Percentiles rank a stretch among this genome's conserved stretches.
These are phyloP conservation scores for Malthinus seriepunctatus DNA, from an alignment of 2,888 invertebrate genomes.

Conservation along the genomic window DNA sequence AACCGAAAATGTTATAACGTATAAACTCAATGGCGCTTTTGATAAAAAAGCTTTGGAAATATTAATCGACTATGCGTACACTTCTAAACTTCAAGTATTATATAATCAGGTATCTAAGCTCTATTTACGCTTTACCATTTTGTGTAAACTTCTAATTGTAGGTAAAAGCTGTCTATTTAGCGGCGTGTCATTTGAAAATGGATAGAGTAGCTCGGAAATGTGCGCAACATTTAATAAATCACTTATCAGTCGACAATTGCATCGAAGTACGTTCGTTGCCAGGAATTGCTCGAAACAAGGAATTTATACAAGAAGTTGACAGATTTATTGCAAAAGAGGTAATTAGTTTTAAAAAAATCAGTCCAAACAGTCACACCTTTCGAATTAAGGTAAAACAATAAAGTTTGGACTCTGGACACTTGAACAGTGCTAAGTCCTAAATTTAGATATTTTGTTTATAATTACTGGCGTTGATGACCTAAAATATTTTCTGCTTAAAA, in stretches of 20 bases:
- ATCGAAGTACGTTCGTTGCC: constrained; percentile 66
- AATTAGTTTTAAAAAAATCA: constrained; percentile 43
- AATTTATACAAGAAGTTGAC: constrained; percentile 69
- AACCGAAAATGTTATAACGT: constrained; percentile 58
- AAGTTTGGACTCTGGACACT: too few species aligned
- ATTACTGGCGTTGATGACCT: too few species aligned
- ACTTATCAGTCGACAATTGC: constrained; percentile 64
- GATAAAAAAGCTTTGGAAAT: constrained; percentile 72
- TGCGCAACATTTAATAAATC: constrained; percentile 69
- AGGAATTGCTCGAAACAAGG: constrained; percentile 61
- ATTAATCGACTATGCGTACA: constrained; percentile 83
- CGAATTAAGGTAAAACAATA: too few species aligned
- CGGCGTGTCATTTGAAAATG: constrained; percentile 79
- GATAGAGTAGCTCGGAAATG: constrained; percentile 73
- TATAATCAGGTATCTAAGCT: constrained; percentile 51
- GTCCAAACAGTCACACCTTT: too few species aligned
- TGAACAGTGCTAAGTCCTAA: too few species aligned
- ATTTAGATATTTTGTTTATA: too few species aligned
- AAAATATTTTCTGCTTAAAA: too few species aligned
- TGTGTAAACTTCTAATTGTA: constrained; percentile 44
- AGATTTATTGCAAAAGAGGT: constrained; percentile 71
- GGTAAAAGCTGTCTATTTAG: constrained; percentile 77
- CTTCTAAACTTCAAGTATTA: constrained; percentile 65
- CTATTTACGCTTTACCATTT: neutral
- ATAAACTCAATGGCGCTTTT: constrained; percentile 66